Base-by-base conservation (phyloP, 2,113 vertebrate genomes). In the Helogale parvula region DNA sequence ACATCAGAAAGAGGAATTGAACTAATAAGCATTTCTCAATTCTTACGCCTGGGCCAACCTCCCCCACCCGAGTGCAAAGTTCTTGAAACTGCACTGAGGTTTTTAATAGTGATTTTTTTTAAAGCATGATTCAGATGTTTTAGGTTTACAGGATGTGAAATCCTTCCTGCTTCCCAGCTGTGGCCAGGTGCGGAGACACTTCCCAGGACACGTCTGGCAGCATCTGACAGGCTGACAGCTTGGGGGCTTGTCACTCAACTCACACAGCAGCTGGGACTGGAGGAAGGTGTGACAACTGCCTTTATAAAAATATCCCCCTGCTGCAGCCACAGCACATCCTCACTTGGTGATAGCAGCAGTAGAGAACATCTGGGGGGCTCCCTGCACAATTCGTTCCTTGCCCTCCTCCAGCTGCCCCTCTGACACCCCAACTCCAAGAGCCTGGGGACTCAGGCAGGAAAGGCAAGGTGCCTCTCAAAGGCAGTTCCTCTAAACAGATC, bases 1-100 rank as follows among this genome's bases (percentile, higher is more conserved):
- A 98, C 96, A 86, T 84, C 50, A 1, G 97, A 98, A 98, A 98
- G 83, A 92, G 68, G 96, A 98, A 97, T 92, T 97, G 95, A 97
- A 38, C 85, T 94, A 88, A 96, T 91, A 97, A 97, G 93, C 60
- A 84, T 96, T 98, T 98, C 97, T 98, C 97, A 96, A 96, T 98
- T 98, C 97, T 94, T 86, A 89, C 93, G 97, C 97, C 85, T 66
- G 88, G 45, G 93, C 92, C 96, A 97, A 94, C 84, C 77, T 72
- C 90, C 85, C 85, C 85, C 72, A 93, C n/a, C 76, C 9, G 4
- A 95, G 76, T 45, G 76, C 81, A 90, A 96, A 92, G 66, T 97
- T 98, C 95, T 88, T 83, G 81, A 96, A 96, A 94, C 52, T 65
- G 54, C 47, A 68, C 5, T 71, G 80, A 87, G 47, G 54, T 97